A percentile compares a stretch with the other conserved stretches of the same genome.
phyloP scores from a whole-genome alignment of 2,797 vertebrate species.

The Sebastiscus tertius region DNA sequence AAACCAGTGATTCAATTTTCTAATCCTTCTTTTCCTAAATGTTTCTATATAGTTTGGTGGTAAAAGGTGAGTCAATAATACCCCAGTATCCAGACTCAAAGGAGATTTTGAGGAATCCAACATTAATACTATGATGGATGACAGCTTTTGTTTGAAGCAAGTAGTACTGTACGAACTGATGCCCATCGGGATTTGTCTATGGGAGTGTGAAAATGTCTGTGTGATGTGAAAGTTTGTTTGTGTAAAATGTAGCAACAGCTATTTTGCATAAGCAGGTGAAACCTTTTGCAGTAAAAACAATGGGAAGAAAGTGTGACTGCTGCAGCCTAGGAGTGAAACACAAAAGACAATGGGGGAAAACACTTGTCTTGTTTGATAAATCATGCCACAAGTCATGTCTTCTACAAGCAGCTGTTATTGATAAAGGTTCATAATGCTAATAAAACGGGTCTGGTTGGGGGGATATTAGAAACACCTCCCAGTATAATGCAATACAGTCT shows the following conservation, averaged over 20 bases:
- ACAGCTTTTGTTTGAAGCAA: conserved; percentile 14
- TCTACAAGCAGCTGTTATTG: background rate
- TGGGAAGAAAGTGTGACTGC: background rate
- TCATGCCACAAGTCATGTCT: background rate
- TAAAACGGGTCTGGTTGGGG: background rate
- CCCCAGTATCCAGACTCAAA: background rate
- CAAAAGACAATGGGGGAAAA: background rate
- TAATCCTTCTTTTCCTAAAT: conserved; percentile 11
- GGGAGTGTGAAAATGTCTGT: background rate
- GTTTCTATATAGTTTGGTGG: conserved; percentile 2
- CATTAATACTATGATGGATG: background rate
- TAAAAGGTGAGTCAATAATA: conserved; percentile 19
- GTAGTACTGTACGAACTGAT: background rate
- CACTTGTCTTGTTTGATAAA: background rate
- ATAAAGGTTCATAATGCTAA: background rate
- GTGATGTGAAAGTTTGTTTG: background rate
- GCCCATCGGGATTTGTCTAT: background rate
- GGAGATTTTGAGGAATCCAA: background rate
- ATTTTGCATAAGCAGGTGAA: background rate
- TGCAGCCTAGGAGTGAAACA: background rate
- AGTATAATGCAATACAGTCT: too few species aligned
- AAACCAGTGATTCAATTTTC: conserved; percentile 14
- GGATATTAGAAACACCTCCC: background rate
- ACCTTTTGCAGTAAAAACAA: background rate
- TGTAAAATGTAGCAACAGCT: background rate